Percentiles rank a stretch among this genome's conserved stretches.
Conservation (phyloP, 1,140 invertebrate genomes). For the Camponotus vicinus region DNA sequence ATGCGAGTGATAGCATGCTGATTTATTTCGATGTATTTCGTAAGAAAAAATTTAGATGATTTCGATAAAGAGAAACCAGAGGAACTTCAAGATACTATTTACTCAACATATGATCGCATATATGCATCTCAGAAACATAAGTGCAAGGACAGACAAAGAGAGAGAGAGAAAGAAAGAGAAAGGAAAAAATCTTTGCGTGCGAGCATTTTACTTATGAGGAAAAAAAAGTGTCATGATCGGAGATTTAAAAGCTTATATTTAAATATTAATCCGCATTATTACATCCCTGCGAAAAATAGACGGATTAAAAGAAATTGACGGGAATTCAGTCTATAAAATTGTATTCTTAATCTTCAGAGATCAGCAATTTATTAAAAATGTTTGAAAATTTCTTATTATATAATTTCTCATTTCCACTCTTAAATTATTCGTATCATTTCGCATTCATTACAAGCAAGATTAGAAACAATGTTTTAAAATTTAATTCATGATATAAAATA, state of each 20-base stretch:
- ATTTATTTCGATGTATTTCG: too few species aligned
- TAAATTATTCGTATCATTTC: neutral
- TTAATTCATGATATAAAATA: neutral
- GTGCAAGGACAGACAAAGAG: neutral
- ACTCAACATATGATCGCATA: neutral
- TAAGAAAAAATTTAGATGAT: too few species aligned
- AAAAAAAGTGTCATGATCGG: neutral
- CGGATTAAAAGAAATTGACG: neutral
- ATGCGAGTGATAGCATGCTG: too few species aligned
- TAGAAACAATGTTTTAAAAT: neutral
- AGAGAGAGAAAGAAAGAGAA: too few species aligned
- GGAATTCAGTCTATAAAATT: slow-evolving; percentile 12
- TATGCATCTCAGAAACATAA: slow-evolving; percentile 2
- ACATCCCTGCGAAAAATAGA: neutral
- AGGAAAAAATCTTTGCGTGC: neutral
- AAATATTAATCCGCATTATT: slow-evolving; percentile 16
- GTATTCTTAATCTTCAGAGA: slow-evolving; percentile 2
- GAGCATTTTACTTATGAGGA: neutral
- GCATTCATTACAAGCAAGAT: neutral
- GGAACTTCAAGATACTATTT: neutral
- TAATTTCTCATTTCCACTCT: neutral
- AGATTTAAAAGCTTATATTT: slow-evolving; percentile 25
- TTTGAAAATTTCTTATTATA: neutral
- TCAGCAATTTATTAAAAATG: neutral
- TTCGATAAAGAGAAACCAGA: too few species aligned